Base-by-base conservation (phyloP, 1,140 invertebrate genomes). In the Chionoecetes opilio region DNA sequence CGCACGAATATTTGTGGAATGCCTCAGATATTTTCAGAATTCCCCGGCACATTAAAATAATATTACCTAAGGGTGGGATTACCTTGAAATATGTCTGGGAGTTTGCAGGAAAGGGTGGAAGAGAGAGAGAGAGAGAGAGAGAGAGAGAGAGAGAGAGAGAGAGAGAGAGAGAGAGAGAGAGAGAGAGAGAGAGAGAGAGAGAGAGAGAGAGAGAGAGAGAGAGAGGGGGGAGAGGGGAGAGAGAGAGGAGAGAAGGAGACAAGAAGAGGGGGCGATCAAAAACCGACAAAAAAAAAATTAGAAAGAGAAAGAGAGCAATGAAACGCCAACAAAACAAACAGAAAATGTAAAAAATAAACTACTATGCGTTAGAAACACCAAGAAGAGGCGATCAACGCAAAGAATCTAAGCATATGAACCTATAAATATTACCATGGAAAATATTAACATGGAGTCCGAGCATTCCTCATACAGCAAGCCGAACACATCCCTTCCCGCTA, bases 101-200 rank as follows among this genome's bases (percentile, higher is more conserved):
- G 34, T 37, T 11, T 88, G 86, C 35, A 41, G 86, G 31, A 32
- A 29, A 41, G 86, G 86, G 3, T 3, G 2, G 32, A 8, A 0
- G 31, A 2, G 6, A 38, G 32, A 14, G 86, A 37, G 86, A 38
- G 86, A 88, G 32, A 38, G 86, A 88, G 35, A 41, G 86, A 41
- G 86, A 29, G 38, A 41, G 86, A 88, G 86, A 38, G 86, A 38
- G 86, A 29, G 86, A 88, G 86, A 38, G n/a, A 41, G 86, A 41
- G n/a, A 41, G 35, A 41, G 34, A 88, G 86, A 37, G 86, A 38
- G 86, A 88, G 86, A 41, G 86, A 38, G 35, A 41, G 38, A 38
- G 34, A 88, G 32, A 41, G 35, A 88, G 86, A 38, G 35, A 41
- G 35, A 38, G 86, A 41, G 35, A 41, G 38, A 41, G 34, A 29